phyloP scores from a whole-genome alignment of 2,113 vertebrate genomes.

The Cyanocitta stelleri region DNA sequence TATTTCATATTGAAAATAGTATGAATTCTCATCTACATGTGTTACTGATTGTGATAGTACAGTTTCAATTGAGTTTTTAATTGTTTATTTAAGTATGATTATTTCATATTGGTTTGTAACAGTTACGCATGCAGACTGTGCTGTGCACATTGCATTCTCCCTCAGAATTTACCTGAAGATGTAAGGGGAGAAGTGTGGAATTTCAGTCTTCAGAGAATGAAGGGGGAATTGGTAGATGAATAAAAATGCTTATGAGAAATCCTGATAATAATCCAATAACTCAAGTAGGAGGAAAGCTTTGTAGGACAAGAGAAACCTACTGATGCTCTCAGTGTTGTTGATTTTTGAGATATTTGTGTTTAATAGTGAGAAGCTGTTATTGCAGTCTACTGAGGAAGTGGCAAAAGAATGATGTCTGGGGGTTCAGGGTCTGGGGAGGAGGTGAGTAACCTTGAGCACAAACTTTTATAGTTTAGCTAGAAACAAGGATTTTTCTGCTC shows the following conservation, averaged over 20 bases:
- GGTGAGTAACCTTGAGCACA: not conserved
- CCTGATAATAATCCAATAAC: not conserved
- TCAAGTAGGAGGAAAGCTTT: not conserved
- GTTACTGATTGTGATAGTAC: not conserved
- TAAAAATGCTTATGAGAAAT: not conserved
- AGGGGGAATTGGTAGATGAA: not conserved
- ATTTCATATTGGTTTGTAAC: not conserved
- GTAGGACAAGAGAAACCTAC: not conserved
- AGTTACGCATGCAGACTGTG: not conserved
- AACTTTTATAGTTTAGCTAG: not conserved
- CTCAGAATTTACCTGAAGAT: not conserved
- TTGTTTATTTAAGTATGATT: not conserved
- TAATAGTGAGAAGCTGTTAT: not conserved
- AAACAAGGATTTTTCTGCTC: not conserved
- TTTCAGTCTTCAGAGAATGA: not conserved
- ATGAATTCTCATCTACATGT: not conserved
- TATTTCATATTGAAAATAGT: not conserved
- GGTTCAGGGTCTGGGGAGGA: not conserved
- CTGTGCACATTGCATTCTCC: not conserved
- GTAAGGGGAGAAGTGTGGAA: not conserved
- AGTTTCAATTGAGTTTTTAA: not conserved
- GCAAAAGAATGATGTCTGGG: not conserved
- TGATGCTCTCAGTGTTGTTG: not conserved
- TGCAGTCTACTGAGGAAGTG: not conserved
- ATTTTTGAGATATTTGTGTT: not conserved